Percentiles rank a stretch among this genome's conserved stretches.
These are phyloP conservation scores for Tadarida brasiliensis DNA, from an alignment of 2,797 vertebrate species.

Conservation along the genomic window DNA sequence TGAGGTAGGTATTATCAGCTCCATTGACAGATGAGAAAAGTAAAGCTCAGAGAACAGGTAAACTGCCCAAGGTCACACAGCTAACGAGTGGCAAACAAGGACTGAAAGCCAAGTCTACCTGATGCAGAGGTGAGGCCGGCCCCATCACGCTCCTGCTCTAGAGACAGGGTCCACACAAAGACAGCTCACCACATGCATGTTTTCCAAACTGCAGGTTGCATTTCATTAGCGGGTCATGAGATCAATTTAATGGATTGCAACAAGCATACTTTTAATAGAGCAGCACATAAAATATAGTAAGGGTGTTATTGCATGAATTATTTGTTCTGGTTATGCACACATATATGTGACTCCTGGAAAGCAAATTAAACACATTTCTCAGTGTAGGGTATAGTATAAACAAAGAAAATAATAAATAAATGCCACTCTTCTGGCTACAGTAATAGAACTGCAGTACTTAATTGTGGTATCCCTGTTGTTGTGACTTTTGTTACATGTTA, in stretches of 20 bases:
- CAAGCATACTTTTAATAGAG: neutral
- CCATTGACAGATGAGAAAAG: neutral
- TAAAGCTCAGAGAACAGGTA: neutral
- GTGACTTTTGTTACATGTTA: neutral
- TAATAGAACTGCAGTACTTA: neutral
- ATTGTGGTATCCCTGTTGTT: neutral
- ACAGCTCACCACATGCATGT: neutral
- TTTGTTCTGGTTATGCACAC: neutral
- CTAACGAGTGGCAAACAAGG: neutral
- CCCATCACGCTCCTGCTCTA: neutral
- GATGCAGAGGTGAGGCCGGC: neutral
- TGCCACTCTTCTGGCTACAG: neutral
- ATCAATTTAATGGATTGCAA: neutral
- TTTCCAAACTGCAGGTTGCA: neutral
- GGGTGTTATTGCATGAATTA: conserved; percentile 1
- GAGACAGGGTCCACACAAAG: neutral
- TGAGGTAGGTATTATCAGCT: neutral
- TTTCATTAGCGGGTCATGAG: neutral
- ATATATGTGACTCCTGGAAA: neutral
- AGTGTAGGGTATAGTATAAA: neutral
- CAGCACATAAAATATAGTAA: neutral
- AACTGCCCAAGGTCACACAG: neutral
- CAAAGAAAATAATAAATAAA: neutral
- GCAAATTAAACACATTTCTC: conserved; percentile 27
- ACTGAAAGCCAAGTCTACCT: neutral